Percentiles rank a stretch among this genome's conserved stretches.
Conservation (phyloP, 2,113 vertebrate species). For the Melanotaenia duboulayi region DNA sequence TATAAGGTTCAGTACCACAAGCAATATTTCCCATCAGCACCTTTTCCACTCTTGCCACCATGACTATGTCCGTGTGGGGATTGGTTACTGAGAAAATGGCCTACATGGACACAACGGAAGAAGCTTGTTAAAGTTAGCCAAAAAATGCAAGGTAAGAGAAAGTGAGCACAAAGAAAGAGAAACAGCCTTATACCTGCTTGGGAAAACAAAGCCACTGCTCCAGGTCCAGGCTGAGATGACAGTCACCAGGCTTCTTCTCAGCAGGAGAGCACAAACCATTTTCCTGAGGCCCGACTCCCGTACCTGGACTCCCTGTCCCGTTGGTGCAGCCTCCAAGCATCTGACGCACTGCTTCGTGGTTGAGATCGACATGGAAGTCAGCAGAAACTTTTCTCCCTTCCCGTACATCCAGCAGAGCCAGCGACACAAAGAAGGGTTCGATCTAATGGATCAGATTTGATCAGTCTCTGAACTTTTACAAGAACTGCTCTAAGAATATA, state of each 20-base stretch:
- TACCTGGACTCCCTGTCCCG: slow-evolving; percentile 18
- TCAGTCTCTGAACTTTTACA: not conserved
- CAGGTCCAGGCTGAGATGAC: slow-evolving; percentile 85
- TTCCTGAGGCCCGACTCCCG: slow-evolving; percentile 79
- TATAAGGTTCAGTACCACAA: slow-evolving; percentile 92
- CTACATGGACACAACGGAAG: slow-evolving; percentile 71
- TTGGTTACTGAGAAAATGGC: slow-evolving; percentile 96
- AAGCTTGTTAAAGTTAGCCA: not conserved
- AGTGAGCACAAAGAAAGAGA: not conserved
- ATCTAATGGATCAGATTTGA: slow-evolving; percentile 80
- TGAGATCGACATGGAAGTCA: slow-evolving; percentile 96
- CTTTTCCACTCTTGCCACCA: slow-evolving; percentile 96
- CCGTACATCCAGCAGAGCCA: slow-evolving; percentile 91
- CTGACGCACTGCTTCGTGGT: slow-evolving; percentile 89
- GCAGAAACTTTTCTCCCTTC: slow-evolving; percentile 94
- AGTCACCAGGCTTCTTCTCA: slow-evolving; percentile 86
- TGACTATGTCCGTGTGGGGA: slow-evolving; percentile 93
- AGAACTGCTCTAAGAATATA: not conserved
- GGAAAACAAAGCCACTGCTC: slow-evolving; percentile 93
- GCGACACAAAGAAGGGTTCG: slow-evolving; percentile 94
- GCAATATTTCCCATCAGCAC: slow-evolving; percentile 95
- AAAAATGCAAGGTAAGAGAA: not conserved
- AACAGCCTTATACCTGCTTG: slow-evolving; percentile 86
- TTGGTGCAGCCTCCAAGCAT: slow-evolving; percentile 83
- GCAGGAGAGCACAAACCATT: slow-evolving; percentile 83